Percentiles rank a stretch among this genome's conserved stretches.
These are phyloP conservation scores for Onthophagus sagittarius DNA, from an alignment of 2,888 invertebrate genomes.

Conservation along the genomic window DNA sequence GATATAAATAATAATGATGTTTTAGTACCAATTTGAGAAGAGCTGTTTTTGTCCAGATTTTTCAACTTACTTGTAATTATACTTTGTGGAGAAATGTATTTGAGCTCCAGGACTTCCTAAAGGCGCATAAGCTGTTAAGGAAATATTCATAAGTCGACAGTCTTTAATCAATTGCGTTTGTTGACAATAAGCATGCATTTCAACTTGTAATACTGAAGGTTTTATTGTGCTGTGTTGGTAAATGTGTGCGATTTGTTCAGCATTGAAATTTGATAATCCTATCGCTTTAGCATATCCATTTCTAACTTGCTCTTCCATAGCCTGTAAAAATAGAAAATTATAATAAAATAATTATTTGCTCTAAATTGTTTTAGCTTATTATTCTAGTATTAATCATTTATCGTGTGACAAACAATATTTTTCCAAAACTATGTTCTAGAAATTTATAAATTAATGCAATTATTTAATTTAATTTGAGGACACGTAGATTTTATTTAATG, in stretches of 20 bases:
- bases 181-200: conserved; percentile 74
- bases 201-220: conserved; percentile 71
- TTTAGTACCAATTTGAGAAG: background rate
- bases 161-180: conserved; percentile 61
- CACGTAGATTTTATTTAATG: too few species aligned
- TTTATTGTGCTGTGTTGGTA: conserved; percentile 58
- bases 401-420: too few species aligned
- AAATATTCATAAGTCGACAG: conserved; percentile 61
- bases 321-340: conserved; percentile 47
- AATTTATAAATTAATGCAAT: too few species aligned
- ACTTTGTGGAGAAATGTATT: conserved; percentile 59
- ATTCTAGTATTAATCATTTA: too few species aligned
- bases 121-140: conserved; percentile 68
- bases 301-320: conserved; percentile 64
- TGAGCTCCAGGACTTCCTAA: conserved; percentile 69
- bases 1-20: too few species aligned
- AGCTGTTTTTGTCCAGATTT: background rate
- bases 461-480: too few species aligned
- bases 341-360: too few species aligned
- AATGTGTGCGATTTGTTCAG: conserved; percentile 62
- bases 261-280: conserved; percentile 78
- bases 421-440: too few species aligned
- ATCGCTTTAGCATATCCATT: conserved; percentile 64
- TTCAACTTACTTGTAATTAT: conserved; percentile 55
- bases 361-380: too few species aligned